Conservation (phyloP, 2,797 vertebrate genomes). For the Acestrorhynchus altus region DNA sequence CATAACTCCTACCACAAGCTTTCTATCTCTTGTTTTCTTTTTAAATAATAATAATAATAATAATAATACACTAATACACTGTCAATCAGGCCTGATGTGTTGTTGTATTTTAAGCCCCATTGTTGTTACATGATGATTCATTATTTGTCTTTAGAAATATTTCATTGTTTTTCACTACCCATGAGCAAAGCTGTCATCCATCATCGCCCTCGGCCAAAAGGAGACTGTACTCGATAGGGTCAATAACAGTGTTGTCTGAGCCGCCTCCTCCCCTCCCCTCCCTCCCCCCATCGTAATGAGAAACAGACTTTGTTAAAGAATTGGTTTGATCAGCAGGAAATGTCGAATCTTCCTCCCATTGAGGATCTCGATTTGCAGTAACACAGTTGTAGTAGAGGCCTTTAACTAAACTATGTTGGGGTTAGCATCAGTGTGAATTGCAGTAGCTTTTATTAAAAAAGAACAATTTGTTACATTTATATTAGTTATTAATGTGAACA, state of each 20-base stretch:
- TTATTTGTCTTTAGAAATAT: neutral
- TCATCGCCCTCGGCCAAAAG: conserved; percentile 51
- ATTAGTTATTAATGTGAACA: neutral
- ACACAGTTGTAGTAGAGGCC: neutral
- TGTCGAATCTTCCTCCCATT: conserved; percentile 9
- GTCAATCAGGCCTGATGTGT: neutral
- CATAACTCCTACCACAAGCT: neutral
- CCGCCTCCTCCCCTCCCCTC: conserved; percentile 66
- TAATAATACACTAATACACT: conserved; percentile 17
- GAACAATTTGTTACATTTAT: no score
- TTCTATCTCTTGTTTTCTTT: conserved; percentile 1
- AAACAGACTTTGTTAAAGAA: conserved; percentile 88
- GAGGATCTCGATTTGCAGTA: conserved; percentile 8
- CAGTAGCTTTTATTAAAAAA: no score
- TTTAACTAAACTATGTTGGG: neutral
- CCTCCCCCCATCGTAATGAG: conserved; percentile 90
- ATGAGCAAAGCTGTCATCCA: conserved; percentile 24
- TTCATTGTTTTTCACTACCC: neutral
- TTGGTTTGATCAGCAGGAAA: conserved; percentile 50
- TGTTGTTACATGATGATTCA: conserved; percentile 17
- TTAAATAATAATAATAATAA: neutral
- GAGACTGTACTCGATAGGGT: conserved; percentile 67
- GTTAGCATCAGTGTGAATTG: neutral
- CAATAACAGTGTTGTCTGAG: conserved; percentile 80
- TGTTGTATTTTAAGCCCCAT: neutral